Evolutionary conservation across 2,113 vertebrate species (phyloP).

Genomic region (Apeltes quadracus): DNA sequence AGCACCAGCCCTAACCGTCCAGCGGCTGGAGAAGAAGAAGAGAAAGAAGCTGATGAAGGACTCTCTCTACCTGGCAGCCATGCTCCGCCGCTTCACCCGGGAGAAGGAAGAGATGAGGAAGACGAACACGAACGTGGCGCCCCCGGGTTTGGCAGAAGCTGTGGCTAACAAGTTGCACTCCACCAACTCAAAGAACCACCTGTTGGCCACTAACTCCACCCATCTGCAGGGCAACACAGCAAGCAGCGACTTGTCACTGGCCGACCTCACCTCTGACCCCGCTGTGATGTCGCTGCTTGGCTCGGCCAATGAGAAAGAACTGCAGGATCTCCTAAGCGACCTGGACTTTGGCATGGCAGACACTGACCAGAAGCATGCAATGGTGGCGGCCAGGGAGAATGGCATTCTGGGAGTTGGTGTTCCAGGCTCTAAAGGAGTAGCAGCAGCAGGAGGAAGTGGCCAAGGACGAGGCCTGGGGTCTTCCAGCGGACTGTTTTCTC

Average conservation of each 20-base stretch:
- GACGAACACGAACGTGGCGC: slow-evolving; percentile 75
- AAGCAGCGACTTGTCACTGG: slow-evolving; percentile 74
- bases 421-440: slow-evolving; percentile 44
- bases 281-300: slow-evolving; percentile 93
- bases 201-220: slow-evolving; percentile 74
- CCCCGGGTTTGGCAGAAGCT: slow-evolving; percentile 25
- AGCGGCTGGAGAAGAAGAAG: slow-evolving; percentile 98
- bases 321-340: slow-evolving; percentile 92
- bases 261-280: slow-evolving; percentile 84
- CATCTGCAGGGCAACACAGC: slow-evolving; percentile 73
- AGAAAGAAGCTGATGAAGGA: slow-evolving; percentile 95
- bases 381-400: slow-evolving; percentile 85
- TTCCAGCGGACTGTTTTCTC: slow-evolving; percentile 71
- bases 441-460: slow-evolving; percentile 48
- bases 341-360: slow-evolving; percentile 93
- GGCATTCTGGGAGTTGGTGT: slow-evolving; percentile 77
- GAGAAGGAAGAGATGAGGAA: slow-evolving; percentile 93
- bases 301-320: slow-evolving; percentile 89
- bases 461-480: slow-evolving; percentile 80
- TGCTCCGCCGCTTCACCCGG: slow-evolving; percentile 93
- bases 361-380: slow-evolving; percentile 84
- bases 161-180: slow-evolving; percentile 73
- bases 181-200: slow-evolving; percentile 73
- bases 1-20: slow-evolving; percentile 87
- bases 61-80: slow-evolving; percentile 90